Conservation (phyloP, 2,797 vertebrate genomes). For the Ibycter americanus region DNA sequence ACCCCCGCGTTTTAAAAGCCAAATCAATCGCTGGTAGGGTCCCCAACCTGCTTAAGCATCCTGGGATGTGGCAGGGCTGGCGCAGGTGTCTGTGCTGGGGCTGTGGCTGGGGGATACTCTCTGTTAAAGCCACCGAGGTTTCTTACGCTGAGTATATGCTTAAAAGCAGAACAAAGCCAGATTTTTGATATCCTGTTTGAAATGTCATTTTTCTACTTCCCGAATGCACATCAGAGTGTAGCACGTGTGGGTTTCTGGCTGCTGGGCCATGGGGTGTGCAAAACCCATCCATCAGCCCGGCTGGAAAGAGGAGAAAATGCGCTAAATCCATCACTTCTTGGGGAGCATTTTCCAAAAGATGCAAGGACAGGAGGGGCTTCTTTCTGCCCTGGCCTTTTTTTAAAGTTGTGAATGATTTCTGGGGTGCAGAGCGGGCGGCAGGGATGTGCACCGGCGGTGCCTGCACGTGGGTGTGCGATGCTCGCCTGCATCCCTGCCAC, state of each 20-base stretch:
- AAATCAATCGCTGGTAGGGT: not conserved
- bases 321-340: not conserved
- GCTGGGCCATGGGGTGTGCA: not conserved
- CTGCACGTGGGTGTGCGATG: fast-evolving
- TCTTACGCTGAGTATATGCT: fast-evolving
- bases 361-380: not conserved
- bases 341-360: not conserved
- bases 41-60: not conserved
- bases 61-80: not conserved
- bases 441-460: fast-evolving
- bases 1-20: not conserved
- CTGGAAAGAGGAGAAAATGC: not conserved
- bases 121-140: fast-evolving
- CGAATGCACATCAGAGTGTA: fast-evolving
- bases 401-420: not conserved
- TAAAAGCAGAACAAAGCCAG: not conserved
- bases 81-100: not conserved
- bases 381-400: not conserved
- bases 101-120: not conserved
- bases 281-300: not conserved
- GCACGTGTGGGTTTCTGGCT: not conserved
- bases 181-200: not conserved
- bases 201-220: not conserved
- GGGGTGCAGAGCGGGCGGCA: not conserved
- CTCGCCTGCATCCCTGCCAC: not conserved